Percentiles rank a stretch among this genome's conserved stretches.
These are phyloP conservation scores for Guaruba guarouba DNA, from an alignment of 2,113 vertebrate genomes.

Conservation along the genomic window DNA sequence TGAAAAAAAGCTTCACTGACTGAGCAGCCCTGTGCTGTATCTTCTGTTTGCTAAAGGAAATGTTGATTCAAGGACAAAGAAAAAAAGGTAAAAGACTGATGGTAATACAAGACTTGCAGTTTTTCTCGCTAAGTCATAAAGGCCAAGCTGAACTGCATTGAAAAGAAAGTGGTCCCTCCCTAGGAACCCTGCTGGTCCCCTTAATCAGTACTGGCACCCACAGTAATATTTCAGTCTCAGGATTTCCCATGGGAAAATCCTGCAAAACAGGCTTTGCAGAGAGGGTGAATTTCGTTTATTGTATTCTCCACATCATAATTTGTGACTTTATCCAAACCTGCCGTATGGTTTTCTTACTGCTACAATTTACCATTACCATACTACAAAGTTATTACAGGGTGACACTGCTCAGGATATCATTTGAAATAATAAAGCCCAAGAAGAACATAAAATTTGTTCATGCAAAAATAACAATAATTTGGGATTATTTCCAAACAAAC, in stretches of 20 bases:
- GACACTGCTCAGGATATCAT: neutral
- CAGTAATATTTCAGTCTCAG: neutral
- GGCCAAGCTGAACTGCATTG: neutral
- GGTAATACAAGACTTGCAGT: neutral
- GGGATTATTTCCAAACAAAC: neutral
- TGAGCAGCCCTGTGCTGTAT: neutral
- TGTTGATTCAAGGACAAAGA: neutral
- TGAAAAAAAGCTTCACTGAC: neutral
- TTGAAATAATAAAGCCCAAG: neutral
- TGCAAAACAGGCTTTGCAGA: neutral
- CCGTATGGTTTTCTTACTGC: neutral
- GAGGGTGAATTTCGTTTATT: neutral
- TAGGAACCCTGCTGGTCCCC: neutral
- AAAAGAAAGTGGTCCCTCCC: neutral
- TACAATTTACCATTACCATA: neutral
- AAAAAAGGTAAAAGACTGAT: neutral
- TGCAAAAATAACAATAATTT: neutral
- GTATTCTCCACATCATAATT: neutral
- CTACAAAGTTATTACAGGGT: neutral
- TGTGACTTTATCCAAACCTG: neutral
- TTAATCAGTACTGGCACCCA: neutral
- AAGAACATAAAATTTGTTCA: neutral
- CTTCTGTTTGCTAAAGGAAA: neutral
- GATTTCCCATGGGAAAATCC: neutral
- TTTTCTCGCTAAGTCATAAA: neutral